Evolutionary conservation across 53 echinoderm and acorn worm species (phyloP).

Genomic region (Hippasteria phrygiana): DNA sequence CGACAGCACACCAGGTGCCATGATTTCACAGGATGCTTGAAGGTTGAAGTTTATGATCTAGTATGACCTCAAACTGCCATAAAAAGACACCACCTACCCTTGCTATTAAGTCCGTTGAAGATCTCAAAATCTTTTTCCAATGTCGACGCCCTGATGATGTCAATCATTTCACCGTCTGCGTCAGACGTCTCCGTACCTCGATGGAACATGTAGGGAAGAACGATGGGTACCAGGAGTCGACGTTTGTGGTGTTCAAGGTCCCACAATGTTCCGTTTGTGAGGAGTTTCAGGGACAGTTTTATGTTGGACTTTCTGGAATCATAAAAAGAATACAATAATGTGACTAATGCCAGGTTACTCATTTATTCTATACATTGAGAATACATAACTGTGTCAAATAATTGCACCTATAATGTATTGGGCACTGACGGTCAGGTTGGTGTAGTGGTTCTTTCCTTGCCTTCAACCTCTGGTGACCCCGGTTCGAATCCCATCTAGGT

Average conservation of each 20-base stretch:
- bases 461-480: no score
- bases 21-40: no score
- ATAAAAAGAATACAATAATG: no score
- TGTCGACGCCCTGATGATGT: slow-evolving; percentile 50
- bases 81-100: background rate
- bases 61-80: background rate
- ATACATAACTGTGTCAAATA: no score
- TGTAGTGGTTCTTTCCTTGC: no score
- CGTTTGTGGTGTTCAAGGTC: background rate
- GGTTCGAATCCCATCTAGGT: no score
- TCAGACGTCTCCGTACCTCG: slow-evolving; percentile 38
- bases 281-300: slow-evolving; percentile 59
- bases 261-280: slow-evolving; percentile 41
- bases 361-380: no score
- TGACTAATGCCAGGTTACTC: no score
- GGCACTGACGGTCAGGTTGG: no score
- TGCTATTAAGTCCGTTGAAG: slow-evolving; percentile 38
- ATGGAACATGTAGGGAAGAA: slow-evolving; percentile 75
- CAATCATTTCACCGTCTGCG: slow-evolving; percentile 46
- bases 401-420: no score
- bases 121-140: slow-evolving; percentile 46
- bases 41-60: background rate
- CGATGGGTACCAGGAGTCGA: slow-evolving; percentile 34
- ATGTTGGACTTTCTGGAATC: slow-evolving; percentile 9
- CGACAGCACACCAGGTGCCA: no score